Evolutionary conservation across 2,888 invertebrate genomes (phyloP), one percentile per base, ranked within the genome.

Genomic region (Drosophila anomalata): DNA sequence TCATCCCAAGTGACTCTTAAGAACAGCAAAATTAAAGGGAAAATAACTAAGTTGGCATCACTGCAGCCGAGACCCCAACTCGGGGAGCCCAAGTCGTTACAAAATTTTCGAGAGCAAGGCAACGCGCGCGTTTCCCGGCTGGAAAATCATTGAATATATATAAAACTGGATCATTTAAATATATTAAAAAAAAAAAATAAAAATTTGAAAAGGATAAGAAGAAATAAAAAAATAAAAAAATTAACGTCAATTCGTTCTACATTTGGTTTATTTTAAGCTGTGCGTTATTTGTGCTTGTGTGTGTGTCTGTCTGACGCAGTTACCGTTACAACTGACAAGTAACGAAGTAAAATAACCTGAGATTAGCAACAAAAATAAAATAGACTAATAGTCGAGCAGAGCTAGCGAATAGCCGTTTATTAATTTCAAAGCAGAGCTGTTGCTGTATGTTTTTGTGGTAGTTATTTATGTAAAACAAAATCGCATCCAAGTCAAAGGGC

Each of bases 141-240:
- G 44, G 12, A 44, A 12, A 22, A 44, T 44, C 44, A 3, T n/a
- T 29, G 26, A 48, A 48, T 14, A 14, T 48, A 42, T 14, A 14
- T 14, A 36, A 36, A 48, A 29, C 29, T 0, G 22, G 0, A 9
- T 6, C 17, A 41, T 8, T 41, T n/a, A 4, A 36, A 44, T 33
- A 24, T 67, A 63, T 61, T n/a, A 11, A 24, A 56, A 59, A 66
- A 59, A 66, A 14, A 26, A 63, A 75, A 68, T 59, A 47, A 52
- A 71, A 42, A 20, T 20, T 20, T 52, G 67, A 44, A 11, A 33
- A 66, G 51, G 9, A 29, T 9, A 29, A 29, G 8, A 47, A 17
- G 1, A 17, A 22, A 22, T 1, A 22, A 12, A 44, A 54, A 14
- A 14, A 14, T n/a, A 14, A 14, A 14, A 46, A 33, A 24, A 36